Base-by-base conservation (phyloP, 2,797 vertebrate genomes). In the Tragopan temminckii region DNA sequence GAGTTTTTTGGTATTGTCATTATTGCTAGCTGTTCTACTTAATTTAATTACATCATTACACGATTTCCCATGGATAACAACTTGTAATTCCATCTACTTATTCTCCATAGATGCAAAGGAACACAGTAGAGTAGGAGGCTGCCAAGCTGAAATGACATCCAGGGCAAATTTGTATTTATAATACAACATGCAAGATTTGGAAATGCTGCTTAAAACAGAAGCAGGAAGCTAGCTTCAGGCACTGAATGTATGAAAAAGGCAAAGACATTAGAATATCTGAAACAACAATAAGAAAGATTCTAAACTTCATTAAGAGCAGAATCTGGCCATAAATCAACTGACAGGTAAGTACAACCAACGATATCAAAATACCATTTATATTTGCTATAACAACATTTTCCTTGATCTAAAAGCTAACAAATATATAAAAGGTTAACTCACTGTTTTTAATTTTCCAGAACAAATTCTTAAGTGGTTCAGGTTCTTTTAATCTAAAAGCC, bases 61-160 rank as follows among this genome's bases (percentile, higher is more conserved):
- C 70, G 48, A 96, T 96, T 97, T 96, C 52, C 80, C 70, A 93
- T 74, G 71, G 62, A 94, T 79, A 96, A 90, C 84, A 93, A 94
- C 55, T 93, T 88, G 83, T 90, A 97, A 96, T 94, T 95, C 69
- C 55, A 94, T 92, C 94, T 91, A 94, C 90, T 97, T 88, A 88
- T 85, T 93, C 89, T 95, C 90, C 80, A 64, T 9, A 94, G 81
- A 95, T 46, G 33, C 50, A 93, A 71, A 94, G 71, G 29, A 93
- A 89, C 76, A 80, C 45, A 85, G 50, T 52, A 29, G 85, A 97
- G 95, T 95, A 97, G 81, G 69, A 80, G 36, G 48, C 66, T 94
- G 93, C 95, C 85, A 94, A 94, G 68, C 95, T 89, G 87, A 97
- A 95, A 68, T 90, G 78, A 95, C 79, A 93, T 48, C 5, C 58